A percentile compares a stretch with the other conserved stretches of the same genome.
phyloP scores from a whole-genome alignment of 2,113 vertebrate genomes.

The Engraulis encrasicolus region DNA sequence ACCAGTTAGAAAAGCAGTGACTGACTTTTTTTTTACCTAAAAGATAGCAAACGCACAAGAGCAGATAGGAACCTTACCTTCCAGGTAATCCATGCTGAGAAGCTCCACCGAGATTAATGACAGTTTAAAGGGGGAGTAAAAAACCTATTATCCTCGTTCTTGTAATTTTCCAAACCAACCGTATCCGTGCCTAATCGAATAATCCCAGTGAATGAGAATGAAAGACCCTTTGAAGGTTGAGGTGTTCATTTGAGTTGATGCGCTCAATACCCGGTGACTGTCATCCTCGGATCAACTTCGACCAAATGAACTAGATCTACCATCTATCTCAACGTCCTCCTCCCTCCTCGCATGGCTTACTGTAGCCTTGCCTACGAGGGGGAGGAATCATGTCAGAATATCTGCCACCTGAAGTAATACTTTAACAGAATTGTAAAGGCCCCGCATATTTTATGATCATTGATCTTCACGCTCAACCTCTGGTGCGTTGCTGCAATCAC shows the following conservation, averaged over 20 bases:
- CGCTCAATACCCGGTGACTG: neutral
- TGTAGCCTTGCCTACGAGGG: slow-evolving; percentile 15
- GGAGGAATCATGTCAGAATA: neutral
- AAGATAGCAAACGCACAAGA: neutral
- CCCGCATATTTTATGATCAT: neutral
- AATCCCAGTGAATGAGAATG: neutral
- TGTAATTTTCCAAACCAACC: neutral
- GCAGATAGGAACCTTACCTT: neutral
- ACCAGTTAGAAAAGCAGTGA: too few species aligned
- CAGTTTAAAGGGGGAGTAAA: neutral
- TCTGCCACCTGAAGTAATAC: neutral
- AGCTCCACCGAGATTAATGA: neutral
- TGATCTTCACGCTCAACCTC: neutral
- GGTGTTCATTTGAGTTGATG: neutral
- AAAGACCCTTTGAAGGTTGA: neutral
- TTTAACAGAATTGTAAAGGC: neutral
- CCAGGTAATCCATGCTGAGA: neutral
- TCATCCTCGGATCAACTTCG: slow-evolving; percentile 18
- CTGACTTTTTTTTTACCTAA: neutral
- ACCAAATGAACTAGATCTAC: slow-evolving; percentile 19
- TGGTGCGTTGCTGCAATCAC: neutral
- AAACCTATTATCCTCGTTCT: neutral
- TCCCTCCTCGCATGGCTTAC: neutral
- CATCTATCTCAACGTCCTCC: neutral
- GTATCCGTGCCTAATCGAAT: neutral